phyloP scores from a whole-genome alignment of 1,140 invertebrate genomes.

The Neodiprion virginianus region DNA sequence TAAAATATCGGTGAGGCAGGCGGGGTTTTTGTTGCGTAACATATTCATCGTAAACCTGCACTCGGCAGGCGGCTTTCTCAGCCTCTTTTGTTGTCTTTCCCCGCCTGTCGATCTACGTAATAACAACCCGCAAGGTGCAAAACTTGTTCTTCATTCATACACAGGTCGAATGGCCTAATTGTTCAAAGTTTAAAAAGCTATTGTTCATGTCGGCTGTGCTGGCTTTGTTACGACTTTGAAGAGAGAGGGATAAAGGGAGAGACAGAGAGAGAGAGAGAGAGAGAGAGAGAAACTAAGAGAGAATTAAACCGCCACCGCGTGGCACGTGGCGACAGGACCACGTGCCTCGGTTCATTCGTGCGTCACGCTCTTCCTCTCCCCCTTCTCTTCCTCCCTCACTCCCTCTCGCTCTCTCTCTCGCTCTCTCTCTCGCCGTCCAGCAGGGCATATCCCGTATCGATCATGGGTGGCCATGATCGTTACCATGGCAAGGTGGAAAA shows the following conservation, averaged over 20 bases:
- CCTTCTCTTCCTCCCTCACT: background rate
- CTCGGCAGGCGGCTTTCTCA: too few species aligned
- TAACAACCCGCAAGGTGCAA: too few species aligned
- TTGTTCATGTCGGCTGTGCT: too few species aligned
- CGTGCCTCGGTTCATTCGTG: constrained; percentile 35
- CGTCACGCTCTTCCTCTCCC: background rate
- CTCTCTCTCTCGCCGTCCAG: too few species aligned
- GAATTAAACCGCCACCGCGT: constrained; percentile 17
- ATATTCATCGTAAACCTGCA: too few species aligned
- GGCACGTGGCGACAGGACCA: constrained; percentile 56
- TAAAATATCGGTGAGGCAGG: too few species aligned
- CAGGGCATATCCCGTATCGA: constrained; percentile 46
- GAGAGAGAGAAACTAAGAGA: constrained; percentile 15
- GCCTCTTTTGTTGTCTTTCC: too few species aligned
- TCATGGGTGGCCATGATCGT: constrained; percentile 57
- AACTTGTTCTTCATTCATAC: background rate
- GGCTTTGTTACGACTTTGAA: background rate
- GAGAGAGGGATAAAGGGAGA: constrained; percentile 8
- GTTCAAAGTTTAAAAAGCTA: too few species aligned
- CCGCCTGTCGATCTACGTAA: too few species aligned
- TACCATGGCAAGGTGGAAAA: constrained; percentile 46
- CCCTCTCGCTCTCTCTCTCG: too few species aligned
- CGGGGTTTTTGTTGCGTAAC: too few species aligned
- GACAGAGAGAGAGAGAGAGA: background rate
- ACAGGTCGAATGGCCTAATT: background rate